Base-by-base conservation (phyloP, 2,113 vertebrate species). In the Lontra canadensis region DNA sequence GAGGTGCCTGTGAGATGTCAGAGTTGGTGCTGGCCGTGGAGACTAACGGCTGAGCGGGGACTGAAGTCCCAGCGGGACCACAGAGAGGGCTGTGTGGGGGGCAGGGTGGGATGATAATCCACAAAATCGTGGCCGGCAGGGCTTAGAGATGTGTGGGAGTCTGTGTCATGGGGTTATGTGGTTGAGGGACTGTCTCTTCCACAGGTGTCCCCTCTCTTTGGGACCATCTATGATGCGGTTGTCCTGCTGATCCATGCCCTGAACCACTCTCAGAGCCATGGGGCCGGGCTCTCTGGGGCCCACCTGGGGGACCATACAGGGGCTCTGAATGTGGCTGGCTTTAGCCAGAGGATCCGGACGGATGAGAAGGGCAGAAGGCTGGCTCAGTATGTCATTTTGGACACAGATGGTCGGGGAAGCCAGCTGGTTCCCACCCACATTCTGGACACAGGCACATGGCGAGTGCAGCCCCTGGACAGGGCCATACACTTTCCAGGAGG, bases 191-290 rank as follows among this genome's bases (percentile, higher is more conserved):
- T n/a, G 42, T 96, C 71, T 90, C 52, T 89, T 80, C 49, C 71
- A 21, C 96, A 99, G 99, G 99, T 99, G 65, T 99, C 99, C 78
- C 99, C 99, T 0, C 98, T 99, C 25, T 99, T 99, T 98, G 99
- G 99, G 78, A 99, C 99, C 65, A 99, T 99, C 98, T 99, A 99
- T 86, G 99, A 99, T 86, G 98, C 99, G 29, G 93, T 99, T 88
- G 99, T 99, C 96, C 98, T 99, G 83, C 57, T 99, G 98, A 99
- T 99, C 39, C 98, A 99, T 59, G 98, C 99, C 86, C 98, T 99
- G 90, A 98, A 99, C 98, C 99, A 80, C 20, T 98, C 99, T 63
- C 97, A 96, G 82, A 99, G 82, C 96, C 98, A 96, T 7, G 99
- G 99, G 29, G 84, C 94, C 61, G 93, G 47, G 44, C 34, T 99